Evolutionary conservation across 2,797 vertebrate species (phyloP), one percentile per base, ranked within the genome.

Genomic region (Oreochromis grahami): DNA sequence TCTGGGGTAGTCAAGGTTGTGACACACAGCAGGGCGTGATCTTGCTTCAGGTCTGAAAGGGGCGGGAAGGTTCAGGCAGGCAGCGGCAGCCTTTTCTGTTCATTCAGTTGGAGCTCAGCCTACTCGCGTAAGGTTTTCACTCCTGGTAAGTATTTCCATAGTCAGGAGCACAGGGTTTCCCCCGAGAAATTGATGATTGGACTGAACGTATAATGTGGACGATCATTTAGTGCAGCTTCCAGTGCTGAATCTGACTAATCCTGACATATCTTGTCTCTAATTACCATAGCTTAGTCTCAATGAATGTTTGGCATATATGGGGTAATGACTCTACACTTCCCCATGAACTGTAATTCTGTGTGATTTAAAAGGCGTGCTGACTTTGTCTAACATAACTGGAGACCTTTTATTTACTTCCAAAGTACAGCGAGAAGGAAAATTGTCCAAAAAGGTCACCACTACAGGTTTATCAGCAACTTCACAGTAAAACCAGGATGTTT

Each of bases 11-110:
- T 84, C 83, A 83, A 78, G 83, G 90, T 82, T 85, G 81, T 87
- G 92, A 93, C 93, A 91, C 79, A 26, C 87, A 81, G 86, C 72
- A 85, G 91, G 89, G 90, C 32, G 84, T 81, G 89, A 91, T 38
- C 80, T 83, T 78, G 63, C 88, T 77, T 65, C 45, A 51, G 80
- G 76, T 79, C 68, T 11, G 7, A 72, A 55, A 45, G 76, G 48
- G 32, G 26, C 7, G 41, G 55, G n/a, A n/a, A 21, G 52, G 51
- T 15, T 58, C 7, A 63, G 45, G 63, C 24, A 12, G 65, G 43
- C 79, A 85, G 78, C 24, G 24, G 79, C 43, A 10, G 43, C 45
- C 52, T 78, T 90, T 92, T 89, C 87, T 84, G 68, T 29, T 56
- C 78, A 86, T 89, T 91, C 80, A 89, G 78, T 41, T 14, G 19